These are phyloP conservation scores for Sinocyclocheilus maitianheensis DNA, from an alignment of 2,113 vertebrate species.

Conservation along the genomic window DNA sequence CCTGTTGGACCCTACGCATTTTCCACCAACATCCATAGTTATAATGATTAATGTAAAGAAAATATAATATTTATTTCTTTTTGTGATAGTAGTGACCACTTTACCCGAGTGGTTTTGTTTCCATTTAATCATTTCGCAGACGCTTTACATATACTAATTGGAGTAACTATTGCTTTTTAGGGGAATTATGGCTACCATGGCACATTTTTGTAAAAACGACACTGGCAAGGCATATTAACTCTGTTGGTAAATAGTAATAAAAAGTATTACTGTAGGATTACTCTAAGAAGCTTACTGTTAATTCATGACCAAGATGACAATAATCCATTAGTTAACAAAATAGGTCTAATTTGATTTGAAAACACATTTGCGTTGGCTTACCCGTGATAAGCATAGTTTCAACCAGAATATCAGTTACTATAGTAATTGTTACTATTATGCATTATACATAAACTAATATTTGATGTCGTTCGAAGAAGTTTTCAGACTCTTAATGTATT, in stretches of 20 bases:
- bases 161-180: neutral
- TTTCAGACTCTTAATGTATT: no score
- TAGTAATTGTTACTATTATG: neutral
- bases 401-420: neutral
- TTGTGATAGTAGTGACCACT: neutral
- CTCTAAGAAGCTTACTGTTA: no score
- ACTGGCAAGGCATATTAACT: neutral
- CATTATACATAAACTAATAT: neutral
- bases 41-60: neutral
- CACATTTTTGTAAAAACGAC: neutral
- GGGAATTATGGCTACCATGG: neutral
- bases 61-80: neutral
- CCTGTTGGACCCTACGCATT: no score
- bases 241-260: neutral
- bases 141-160: neutral
- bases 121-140: no score
- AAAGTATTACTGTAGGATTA: neutral
- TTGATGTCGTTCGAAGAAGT: neutral
- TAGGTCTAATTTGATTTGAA: neutral
- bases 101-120: neutral
- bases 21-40: neutral
- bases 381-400: neutral
- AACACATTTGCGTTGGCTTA: neutral
- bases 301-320: neutral
- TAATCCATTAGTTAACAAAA: neutral